phyloP scores from a whole-genome alignment of 2,888 invertebrate genomes.

The Scaptomyza cyrtandrae region DNA sequence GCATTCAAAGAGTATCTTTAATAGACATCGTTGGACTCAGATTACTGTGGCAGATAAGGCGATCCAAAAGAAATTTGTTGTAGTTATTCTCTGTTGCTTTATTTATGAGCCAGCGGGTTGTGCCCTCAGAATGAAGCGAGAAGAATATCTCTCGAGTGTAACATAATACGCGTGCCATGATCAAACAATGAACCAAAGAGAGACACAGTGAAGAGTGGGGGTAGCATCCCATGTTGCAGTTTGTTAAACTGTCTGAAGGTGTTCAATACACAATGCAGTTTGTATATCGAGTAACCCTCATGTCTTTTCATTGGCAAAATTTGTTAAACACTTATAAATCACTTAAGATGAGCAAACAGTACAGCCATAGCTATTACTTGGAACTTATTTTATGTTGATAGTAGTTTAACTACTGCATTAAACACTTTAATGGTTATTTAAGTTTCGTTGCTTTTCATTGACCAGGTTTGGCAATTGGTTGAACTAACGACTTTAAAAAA shows the following conservation, averaged over 20 bases:
- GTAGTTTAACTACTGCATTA: not conserved
- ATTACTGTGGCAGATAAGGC: conserved; percentile 69
- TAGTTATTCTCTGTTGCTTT: conserved; percentile 55
- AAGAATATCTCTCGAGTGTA: conserved; percentile 49
- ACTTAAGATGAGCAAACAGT: not conserved
- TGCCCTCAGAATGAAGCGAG: conserved; percentile 8
- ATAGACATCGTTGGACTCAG: conserved; percentile 66
- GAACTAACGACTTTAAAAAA: not conserved
- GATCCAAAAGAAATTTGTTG: conserved; percentile 52
- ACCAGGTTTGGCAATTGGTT: not conserved
- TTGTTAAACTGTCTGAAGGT: conserved; percentile 1
- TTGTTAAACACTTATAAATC: not conserved
- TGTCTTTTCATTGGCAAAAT: conserved; percentile 6
- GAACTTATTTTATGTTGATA: not conserved
- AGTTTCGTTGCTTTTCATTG: not conserved
- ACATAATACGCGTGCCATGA: conserved; percentile 56
- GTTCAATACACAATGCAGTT: not conserved
- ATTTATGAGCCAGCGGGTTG: conserved; percentile 59
- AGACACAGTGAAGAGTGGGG: not conserved
- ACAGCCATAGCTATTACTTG: not conserved
- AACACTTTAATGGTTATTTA: too few relatives aligned
- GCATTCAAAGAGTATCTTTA: conserved; percentile 35
- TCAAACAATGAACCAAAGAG: conserved; percentile 20
- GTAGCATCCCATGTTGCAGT: conserved; percentile 27
- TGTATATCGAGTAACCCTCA: not conserved